A percentile compares a stretch with the other conserved stretches of the same genome.
Evolutionary conservation across 2,888 invertebrate genomes (phyloP).

Genomic region (Synanthedon tipuliformis): DNA sequence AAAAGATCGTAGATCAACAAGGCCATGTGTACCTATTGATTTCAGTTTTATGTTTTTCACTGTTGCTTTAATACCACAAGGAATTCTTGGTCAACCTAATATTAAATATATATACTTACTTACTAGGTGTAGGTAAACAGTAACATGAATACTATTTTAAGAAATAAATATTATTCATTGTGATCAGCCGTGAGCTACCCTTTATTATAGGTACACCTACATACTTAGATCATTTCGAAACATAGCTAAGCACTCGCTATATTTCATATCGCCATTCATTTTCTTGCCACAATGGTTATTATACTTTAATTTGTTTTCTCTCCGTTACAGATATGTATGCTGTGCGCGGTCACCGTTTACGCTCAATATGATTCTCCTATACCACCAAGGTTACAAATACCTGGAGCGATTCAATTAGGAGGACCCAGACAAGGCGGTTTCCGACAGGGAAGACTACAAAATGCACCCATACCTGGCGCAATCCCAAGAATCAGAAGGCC

Average conservation of each 20-base stretch:
- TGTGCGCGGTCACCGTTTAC: slow-evolving; percentile 63
- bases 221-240: too few species aligned
- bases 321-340: slow-evolving; percentile 59
- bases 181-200: too few species aligned
- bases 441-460: slow-evolving; percentile 50
- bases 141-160: too few species aligned
- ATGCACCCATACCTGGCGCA: slow-evolving; percentile 29
- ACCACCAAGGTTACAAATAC: slow-evolving; percentile 75
- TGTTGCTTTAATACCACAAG: too few species aligned
- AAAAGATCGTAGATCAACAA: too few species aligned
- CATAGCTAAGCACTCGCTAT: not conserved
- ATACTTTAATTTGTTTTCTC: slow-evolving; percentile 1
- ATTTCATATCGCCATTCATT: not conserved
- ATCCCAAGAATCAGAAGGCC: slow-evolving; percentile 47
- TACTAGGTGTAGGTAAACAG: too few species aligned
- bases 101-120: too few species aligned
- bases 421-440: slow-evolving; percentile 43
- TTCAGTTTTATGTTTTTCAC: too few species aligned
- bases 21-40: too few species aligned
- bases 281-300: not conserved
- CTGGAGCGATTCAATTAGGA: slow-evolving; percentile 71
- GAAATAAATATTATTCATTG: too few species aligned
- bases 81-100: too few species aligned
- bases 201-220: slow-evolving; percentile 23
- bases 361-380: slow-evolving; percentile 66